These are phyloP conservation scores for Gymnocheta viridis DNA, from an alignment of 2,888 invertebrate species.

Conservation along the genomic window DNA sequence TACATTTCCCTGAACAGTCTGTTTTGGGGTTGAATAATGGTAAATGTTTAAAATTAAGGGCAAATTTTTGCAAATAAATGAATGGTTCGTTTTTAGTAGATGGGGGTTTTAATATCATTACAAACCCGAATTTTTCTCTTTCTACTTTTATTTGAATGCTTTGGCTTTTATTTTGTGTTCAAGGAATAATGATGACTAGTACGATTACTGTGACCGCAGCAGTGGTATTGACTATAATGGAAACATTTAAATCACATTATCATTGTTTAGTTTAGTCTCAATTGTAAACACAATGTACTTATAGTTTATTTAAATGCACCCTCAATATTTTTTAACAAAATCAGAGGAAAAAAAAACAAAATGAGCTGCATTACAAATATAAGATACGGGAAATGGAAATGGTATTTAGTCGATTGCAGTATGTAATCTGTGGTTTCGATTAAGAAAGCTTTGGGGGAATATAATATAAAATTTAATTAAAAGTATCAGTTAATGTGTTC, in stretches of 20 bases:
- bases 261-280: slow-evolving; percentile 77
- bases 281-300: slow-evolving; percentile 50
- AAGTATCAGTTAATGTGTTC: too few relatives aligned
- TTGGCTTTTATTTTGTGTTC: slow-evolving; percentile 13
- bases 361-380: background rate
- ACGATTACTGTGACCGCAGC: slow-evolving; percentile 52
- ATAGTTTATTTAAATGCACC: slow-evolving; percentile 51
- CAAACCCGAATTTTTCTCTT: background rate
- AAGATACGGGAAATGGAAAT: background rate
- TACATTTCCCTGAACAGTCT: slow-evolving; percentile 52
- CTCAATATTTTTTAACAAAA: slow-evolving; percentile 28
- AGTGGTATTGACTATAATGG: slow-evolving; percentile 63
- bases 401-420: background rate
- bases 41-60: slow-evolving; percentile 28
- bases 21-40: background rate
- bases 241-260: slow-evolving; percentile 80
- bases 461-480: background rate
- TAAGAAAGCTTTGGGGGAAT: background rate
- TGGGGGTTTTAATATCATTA: slow-evolving; percentile 41
- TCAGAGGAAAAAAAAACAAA: background rate
- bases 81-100: slow-evolving; percentile 20
- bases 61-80: slow-evolving; percentile 43
- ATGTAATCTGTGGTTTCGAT: slow-evolving; percentile 1
- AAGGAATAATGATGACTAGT: slow-evolving; percentile 47
- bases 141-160: slow-evolving; percentile 25